Percentiles rank a stretch among this genome's conserved stretches.
These are phyloP conservation scores for Paratrypauchen microcephalus DNA, from an alignment of 2,797 vertebrate species.

Conservation along the genomic window DNA sequence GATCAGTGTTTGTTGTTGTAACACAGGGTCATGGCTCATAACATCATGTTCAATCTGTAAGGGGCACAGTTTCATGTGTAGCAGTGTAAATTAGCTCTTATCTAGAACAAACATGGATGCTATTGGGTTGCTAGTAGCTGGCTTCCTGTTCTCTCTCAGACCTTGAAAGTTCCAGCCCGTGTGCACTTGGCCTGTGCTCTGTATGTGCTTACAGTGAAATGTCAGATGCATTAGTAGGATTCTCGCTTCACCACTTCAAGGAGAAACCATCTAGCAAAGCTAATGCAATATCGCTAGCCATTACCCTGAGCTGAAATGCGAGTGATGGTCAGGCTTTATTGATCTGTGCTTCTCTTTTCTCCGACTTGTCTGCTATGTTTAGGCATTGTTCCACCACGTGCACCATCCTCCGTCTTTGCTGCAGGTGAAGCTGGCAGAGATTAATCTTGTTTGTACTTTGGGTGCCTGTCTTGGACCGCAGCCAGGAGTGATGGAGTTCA, in stretches of 20 bases:
- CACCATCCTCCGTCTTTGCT: constrained; percentile 55
- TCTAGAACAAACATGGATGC: constrained; percentile 1
- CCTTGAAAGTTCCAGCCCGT: constrained; percentile 37
- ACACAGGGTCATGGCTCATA: neutral
- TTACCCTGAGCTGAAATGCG: constrained; percentile 65
- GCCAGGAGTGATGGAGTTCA: constrained; percentile 53
- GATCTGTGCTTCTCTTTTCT: constrained; percentile 54
- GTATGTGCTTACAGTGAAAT: constrained; percentile 60
- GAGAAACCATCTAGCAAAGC: constrained; percentile 61
- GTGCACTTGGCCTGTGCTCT: constrained; percentile 22
- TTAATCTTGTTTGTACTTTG: constrained; percentile 65
- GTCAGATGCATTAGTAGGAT: constrained; percentile 75
- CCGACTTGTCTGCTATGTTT: constrained; percentile 39
- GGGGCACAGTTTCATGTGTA: neutral
- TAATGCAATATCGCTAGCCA: constrained; percentile 77
- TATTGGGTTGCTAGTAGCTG: constrained; percentile 17
- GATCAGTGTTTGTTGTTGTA: neutral
- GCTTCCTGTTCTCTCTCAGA: constrained; percentile 45
- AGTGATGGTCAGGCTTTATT: constrained; percentile 68
- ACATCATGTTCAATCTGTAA: neutral
- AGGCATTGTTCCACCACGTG: constrained; percentile 42
- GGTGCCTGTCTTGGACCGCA: constrained; percentile 56
- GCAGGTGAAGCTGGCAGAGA: constrained; percentile 64
- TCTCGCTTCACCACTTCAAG: constrained; percentile 73
- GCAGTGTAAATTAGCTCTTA: neutral